These are phyloP conservation scores for Micrasema minimum DNA, from an alignment of 1,140 invertebrate genomes.

Conservation along the genomic window DNA sequence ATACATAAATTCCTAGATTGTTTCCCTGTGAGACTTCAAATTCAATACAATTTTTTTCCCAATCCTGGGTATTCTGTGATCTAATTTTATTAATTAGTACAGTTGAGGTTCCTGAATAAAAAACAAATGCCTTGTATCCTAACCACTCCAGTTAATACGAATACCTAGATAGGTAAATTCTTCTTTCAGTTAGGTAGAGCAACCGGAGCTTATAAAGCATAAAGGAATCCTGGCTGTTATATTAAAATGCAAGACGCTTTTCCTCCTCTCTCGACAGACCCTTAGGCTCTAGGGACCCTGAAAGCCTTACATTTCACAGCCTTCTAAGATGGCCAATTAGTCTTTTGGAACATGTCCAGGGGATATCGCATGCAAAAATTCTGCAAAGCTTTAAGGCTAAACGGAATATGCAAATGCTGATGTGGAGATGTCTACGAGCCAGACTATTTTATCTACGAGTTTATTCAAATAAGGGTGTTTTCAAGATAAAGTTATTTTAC, in stretches of 20 bases:
- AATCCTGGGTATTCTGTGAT: too few relatives aligned
- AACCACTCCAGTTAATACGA: too few relatives aligned
- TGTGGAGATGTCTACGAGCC: neutral
- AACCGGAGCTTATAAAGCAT: neutral
- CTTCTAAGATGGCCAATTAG: conserved; percentile 41
- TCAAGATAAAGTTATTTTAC: too few relatives aligned
- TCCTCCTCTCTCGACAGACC: neutral
- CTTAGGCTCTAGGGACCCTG: conserved; percentile 2
- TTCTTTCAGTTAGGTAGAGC: neutral
- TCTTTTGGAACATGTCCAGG: conserved; percentile 41
- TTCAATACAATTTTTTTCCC: too few relatives aligned
- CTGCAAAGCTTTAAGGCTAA: conserved; percentile 11
- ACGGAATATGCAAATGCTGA: conserved; percentile 28
- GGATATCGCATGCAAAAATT: conserved; percentile 21
- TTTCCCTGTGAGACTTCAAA: too few relatives aligned
- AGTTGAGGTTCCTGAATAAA: too few relatives aligned
- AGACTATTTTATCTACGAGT: too few relatives aligned
- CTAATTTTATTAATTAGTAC: too few relatives aligned
- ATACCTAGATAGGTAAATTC: too few relatives aligned
- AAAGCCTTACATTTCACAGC: conserved; percentile 12
- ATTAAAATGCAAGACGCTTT: conserved; percentile 22
- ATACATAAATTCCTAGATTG: too few relatives aligned
- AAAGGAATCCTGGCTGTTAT: neutral
- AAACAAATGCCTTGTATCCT: too few relatives aligned
- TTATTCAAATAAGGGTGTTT: too few relatives aligned